phyloP scores from a whole-genome alignment of 1,140 invertebrate genomes.

The Drosophila athabasca region DNA sequence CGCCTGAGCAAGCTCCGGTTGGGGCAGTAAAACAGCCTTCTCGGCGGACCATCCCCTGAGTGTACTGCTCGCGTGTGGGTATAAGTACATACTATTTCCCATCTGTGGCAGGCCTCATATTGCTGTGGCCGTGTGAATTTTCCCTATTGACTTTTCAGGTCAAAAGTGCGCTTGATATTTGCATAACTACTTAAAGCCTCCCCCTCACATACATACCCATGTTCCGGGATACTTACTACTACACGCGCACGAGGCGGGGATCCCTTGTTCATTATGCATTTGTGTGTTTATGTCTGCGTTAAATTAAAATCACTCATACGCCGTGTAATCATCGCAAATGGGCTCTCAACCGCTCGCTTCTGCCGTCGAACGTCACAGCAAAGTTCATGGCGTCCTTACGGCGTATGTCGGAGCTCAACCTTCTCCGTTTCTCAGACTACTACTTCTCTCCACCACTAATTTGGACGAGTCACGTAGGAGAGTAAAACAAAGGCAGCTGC shows the following conservation, averaged over 20 bases:
- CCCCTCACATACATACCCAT: slow-evolving; percentile 24
- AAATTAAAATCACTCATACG: slow-evolving; percentile 77
- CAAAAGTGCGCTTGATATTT: slow-evolving; percentile 77
- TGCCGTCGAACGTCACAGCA: slow-evolving; percentile 9
- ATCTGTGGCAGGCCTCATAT: slow-evolving; percentile 29
- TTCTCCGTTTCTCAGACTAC: not conserved
- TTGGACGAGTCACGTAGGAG: slow-evolving; percentile 64
- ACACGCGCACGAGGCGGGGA: slow-evolving; percentile 18
- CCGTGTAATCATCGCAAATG: slow-evolving; percentile 52
- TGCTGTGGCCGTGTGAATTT: slow-evolving; percentile 64
- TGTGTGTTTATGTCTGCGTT: slow-evolving; percentile 54
- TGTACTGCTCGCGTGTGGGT: slow-evolving; percentile 21
- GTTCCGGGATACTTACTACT: slow-evolving; percentile 4
- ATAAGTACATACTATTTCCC: slow-evolving; percentile 14
- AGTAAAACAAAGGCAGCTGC: slow-evolving; percentile 37
- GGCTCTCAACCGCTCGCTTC: slow-evolving; percentile 26
- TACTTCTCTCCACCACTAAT: slow-evolving; percentile 20
- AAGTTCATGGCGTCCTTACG: slow-evolving; percentile 65
- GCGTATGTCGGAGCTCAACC: slow-evolving; percentile 3
- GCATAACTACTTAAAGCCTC: slow-evolving; percentile 72
- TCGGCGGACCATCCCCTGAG: slow-evolving; percentile 14
- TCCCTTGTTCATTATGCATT: slow-evolving; percentile 29
- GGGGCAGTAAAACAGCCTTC: slow-evolving; percentile 34
- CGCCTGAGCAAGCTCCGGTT: not conserved
- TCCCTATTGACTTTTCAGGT: slow-evolving; percentile 74